phyloP scores from a whole-genome alignment of 1,140 invertebrate genomes.

The Pomacea maculata region DNA sequence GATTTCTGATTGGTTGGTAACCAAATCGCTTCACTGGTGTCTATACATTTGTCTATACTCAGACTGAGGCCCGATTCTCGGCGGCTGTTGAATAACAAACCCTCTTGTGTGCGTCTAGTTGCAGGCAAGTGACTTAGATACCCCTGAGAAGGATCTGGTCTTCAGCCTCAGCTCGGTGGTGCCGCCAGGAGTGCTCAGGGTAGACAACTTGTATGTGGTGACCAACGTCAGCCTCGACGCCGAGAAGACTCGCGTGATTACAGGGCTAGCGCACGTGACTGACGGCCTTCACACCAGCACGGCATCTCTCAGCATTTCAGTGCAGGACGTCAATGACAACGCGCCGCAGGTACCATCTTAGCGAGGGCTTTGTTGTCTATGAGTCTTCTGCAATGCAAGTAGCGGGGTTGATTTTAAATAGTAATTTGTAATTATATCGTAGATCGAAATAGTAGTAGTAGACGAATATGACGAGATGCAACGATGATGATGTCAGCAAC shows the following conservation, averaged over 20 bases:
- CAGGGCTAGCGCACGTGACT: constrained; percentile 16
- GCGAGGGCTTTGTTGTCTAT: too few species aligned
- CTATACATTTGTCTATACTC: too few species aligned
- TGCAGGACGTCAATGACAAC: constrained; percentile 45
- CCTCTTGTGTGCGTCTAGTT: constrained; percentile 10
- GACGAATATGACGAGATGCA: too few species aligned
- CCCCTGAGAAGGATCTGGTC: neutral
- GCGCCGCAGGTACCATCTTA: constrained; percentile 16
- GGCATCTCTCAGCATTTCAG: constrained; percentile 23
- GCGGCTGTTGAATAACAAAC: too few species aligned
- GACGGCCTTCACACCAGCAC: constrained; percentile 23
- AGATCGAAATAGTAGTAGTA: too few species aligned
- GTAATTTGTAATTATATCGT: too few species aligned
- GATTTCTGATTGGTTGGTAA: too few species aligned
- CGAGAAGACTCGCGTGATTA: constrained; percentile 15
- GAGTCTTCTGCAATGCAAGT: too few species aligned
- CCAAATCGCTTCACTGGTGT: too few species aligned
- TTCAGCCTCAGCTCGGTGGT: constrained; percentile 5
- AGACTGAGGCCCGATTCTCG: too few species aligned
- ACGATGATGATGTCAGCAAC: too few species aligned
- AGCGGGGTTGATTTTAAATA: too few species aligned
- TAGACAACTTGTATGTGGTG: neutral
- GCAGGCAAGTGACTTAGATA: constrained; percentile 23
- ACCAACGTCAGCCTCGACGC: constrained; percentile 13
- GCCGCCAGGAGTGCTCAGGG: neutral